A percentile compares a stretch with the other conserved stretches of the same genome.
Conservation (phyloP, 2,113 vertebrate species). For the Hippopotamus amphibius region DNA sequence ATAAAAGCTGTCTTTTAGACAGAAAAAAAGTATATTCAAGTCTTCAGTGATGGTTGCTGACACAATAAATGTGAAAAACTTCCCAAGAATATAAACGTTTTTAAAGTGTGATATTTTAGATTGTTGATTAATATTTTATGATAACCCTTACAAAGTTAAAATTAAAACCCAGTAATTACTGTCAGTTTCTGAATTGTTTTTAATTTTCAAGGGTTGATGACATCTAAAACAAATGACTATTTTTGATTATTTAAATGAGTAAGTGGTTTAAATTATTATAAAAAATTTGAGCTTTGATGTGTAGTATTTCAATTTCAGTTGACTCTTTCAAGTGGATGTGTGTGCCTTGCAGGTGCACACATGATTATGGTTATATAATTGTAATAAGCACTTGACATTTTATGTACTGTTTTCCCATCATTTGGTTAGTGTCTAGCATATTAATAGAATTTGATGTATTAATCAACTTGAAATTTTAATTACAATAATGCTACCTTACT, state of each 20-base stretch:
- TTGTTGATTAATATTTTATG: conserved; percentile 39
- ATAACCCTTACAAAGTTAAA: conserved; percentile 44
- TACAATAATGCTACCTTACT: not conserved
- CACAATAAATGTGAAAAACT: conserved; percentile 39
- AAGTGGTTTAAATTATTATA: conserved; percentile 59
- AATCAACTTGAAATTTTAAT: conserved; percentile 52
- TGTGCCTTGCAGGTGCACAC: not conserved
- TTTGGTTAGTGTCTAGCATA: conserved; percentile 24
- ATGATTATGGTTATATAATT: conserved; percentile 23
- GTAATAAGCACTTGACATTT: conserved; percentile 10
- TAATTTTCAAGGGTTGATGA: conserved; percentile 53
- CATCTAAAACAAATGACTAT: conserved; percentile 36
- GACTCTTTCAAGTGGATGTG: not conserved
- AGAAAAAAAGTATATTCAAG: not conserved
- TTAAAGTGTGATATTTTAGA: conserved; percentile 22
- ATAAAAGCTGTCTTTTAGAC: conserved; percentile 44
- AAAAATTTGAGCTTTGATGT: conserved; percentile 63
- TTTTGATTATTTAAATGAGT: conserved; percentile 61
- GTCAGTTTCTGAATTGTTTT: conserved; percentile 48
- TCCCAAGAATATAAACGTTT: conserved; percentile 28
- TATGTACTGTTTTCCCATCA: not conserved
- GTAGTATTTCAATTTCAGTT: conserved; percentile 51
- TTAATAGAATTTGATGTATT: conserved; percentile 34
- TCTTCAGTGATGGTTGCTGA: not conserved
- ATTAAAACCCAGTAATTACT: conserved; percentile 48